Base-by-base conservation (phyloP, 2,797 vertebrate species). In the Sebastiscus tertius region DNA sequence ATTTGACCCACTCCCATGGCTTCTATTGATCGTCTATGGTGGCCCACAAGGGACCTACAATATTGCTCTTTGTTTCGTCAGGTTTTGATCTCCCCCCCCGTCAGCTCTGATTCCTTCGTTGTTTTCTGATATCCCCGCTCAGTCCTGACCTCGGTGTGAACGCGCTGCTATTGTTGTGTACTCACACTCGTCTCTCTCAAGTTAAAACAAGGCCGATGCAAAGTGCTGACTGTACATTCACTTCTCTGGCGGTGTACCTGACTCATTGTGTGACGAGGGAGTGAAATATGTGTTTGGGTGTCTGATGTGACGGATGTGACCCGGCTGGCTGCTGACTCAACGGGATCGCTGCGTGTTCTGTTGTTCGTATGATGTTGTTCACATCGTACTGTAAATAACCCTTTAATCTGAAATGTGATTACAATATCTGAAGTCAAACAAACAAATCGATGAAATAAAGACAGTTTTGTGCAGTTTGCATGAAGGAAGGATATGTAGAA, bases 271-370 rank as follows among this genome's bases (percentile, higher is more conserved):
- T 11, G 55, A 14, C 24, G 24, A 58, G 13, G 13, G 1, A 4
- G 55, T 58, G 56, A 59, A 9, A 29, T 29, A 29, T 59, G 56
- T 54, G 73, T 75, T 64, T 34, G 55, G 10, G 75, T 33, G 75
- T 8, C 13, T 24, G 67, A 34, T 27, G 75, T 46, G 81, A 81
- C 24, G 4, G 81, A 49, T 81, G 85, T 27, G 78, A 79, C 79
- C 63, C 27, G 34, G n/a, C 60, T 3, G 55, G 22, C 61, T 72
- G 86, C 86, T 82, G 82, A 82, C 70, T 87, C 70, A 7, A 80
- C 62, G 3, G 0, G 2, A 55, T 34, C 1, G 18, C 74, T 33
- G 14, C 2, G 2, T 13, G 42, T 33, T 59, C 39, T 39, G 73
- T 63, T 22, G 22, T 24, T 24, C 1, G 24, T 24, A 24, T 24